phyloP scores from a whole-genome alignment of 37 sponge, comb jelly and placozoan genomes.

The Corticium candelabrum region DNA sequence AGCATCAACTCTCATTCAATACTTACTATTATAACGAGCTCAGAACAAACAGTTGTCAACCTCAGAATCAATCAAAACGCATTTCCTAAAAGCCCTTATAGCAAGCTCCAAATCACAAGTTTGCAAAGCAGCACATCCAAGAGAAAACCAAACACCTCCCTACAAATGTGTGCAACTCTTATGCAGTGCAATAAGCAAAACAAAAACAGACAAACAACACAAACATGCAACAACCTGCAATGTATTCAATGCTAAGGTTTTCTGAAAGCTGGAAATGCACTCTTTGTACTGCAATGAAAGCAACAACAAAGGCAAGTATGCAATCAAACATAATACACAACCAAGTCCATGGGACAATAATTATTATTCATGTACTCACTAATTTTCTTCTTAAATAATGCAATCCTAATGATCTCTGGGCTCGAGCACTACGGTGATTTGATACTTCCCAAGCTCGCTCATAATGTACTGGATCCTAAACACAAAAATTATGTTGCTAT shows the following conservation, averaged over 20 bases:
- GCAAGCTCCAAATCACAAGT: conserved; percentile 45
- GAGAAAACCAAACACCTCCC: conserved; percentile 81
- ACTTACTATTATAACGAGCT: neutral
- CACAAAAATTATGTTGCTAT: neutral
- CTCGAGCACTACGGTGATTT: conserved; percentile 40
- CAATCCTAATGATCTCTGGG: conserved; percentile 73
- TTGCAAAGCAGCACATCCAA: conserved; percentile 67
- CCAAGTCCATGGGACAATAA: neutral
- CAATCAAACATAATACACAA: neutral
- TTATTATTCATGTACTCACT: conserved; percentile 14
- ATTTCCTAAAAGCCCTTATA: conserved; percentile 48
- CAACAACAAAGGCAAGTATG: neutral
- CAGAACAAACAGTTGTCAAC: conserved; percentile 23
- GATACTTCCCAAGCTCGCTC: conserved; percentile 81
- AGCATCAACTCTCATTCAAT: too few relatives aligned
- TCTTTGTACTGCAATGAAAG: neutral
- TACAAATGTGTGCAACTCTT: too few relatives aligned
- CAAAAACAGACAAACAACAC: neutral
- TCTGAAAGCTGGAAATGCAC: neutral
- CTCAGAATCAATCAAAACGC: conserved; percentile 64
- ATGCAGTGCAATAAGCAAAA: too few relatives aligned
- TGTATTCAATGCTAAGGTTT: neutral
- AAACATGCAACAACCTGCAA: neutral
- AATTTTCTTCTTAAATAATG: conserved; percentile 47
- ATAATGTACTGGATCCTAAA: conserved; percentile 60